Evolutionary conservation across 2,888 invertebrate species (phyloP), one percentile per base, ranked within the genome.

Genomic region (Drosophila atripex): DNA sequence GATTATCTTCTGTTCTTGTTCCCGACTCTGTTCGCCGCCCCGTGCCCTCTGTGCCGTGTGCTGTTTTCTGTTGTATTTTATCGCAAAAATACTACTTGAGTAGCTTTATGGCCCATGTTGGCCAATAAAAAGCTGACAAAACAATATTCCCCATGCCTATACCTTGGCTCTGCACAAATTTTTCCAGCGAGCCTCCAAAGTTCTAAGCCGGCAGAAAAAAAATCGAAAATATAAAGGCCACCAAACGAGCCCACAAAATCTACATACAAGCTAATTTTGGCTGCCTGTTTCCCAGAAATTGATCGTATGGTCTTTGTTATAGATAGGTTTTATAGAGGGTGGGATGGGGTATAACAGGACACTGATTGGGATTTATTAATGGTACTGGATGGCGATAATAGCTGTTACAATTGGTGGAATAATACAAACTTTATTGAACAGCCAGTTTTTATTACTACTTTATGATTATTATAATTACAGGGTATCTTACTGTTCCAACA

Each of bases 1-100:
- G 53, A 59, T 54, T 61, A 57, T 76, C 76, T 55, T 68, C 30
- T 68, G 54, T 70, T 68, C 59, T 46, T 60, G 51, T 69, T 72
- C 75, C 58, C 64, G 58, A 61, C 45, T 53, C 63, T 71, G 25
- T 35, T 72, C 35, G 43, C 16, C 28, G 23, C 21, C 54, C 47
- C 32, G 38, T 70, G 56, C 46, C 60, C 60, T 53, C 49, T 61
- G 66, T 49, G 30, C 52, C 51, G 47, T 28, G 55, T 11, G 14
- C 39, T 57, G 66, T 83, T 84, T 65, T 73, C 79, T 66, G 86
- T 88, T 80, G 84, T 88, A 89, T 88, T 89, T 88, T 88, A 88
- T 88, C 89, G 87, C 88, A 86, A 89, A 88, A 88, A 88, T 88
- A 88, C 87, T 88, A 88, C 87, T 89, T 83, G 87, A 88, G 87